A percentile compares a stretch with the other conserved stretches of the same genome.
Evolutionary conservation across 2,113 vertebrate species (phyloP).

Genomic region (Vidua chalybeata): DNA sequence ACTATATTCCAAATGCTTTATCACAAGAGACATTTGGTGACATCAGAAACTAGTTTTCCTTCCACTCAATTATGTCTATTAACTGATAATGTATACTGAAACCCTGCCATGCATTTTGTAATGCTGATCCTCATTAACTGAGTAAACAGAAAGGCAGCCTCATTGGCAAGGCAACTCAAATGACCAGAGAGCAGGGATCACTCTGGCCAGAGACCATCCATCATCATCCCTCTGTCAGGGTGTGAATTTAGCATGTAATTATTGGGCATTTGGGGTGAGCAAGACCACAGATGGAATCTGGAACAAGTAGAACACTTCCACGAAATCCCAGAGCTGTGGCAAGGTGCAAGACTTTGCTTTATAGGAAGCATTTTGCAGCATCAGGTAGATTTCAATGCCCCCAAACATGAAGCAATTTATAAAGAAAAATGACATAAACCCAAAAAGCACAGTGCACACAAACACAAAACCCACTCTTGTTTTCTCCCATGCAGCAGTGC

Average conservation of each 20-base stretch:
- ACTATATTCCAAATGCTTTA: conserved; percentile 26
- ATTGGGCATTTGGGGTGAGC: neutral
- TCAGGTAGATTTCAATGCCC: neutral
- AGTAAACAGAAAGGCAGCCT: conserved; percentile 32
- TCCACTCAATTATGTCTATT: conserved; percentile 60
- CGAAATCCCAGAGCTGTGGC: neutral
- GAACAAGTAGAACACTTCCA: neutral
- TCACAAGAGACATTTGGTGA: conserved; percentile 41
- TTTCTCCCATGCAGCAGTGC: neutral
- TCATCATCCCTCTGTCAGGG: neutral
- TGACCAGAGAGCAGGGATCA: neutral
- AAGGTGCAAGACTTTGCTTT: neutral
- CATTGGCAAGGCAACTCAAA: neutral
- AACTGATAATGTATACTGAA: conserved; percentile 31
- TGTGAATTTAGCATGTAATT: neutral
- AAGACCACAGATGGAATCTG: neutral
- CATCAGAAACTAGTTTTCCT: conserved; percentile 56
- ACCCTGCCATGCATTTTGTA: conserved; percentile 3
- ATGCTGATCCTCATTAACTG: conserved; percentile 32
- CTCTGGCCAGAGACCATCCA: neutral
- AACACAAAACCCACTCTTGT: neutral
- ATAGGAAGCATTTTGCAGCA: neutral
- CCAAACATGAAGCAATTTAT: neutral
- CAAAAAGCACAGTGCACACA: neutral
- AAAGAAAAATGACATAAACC: neutral